Evolutionary conservation across 1,140 invertebrate genomes (phyloP).

Genomic region (Acyrthosiphon pisum): DNA sequence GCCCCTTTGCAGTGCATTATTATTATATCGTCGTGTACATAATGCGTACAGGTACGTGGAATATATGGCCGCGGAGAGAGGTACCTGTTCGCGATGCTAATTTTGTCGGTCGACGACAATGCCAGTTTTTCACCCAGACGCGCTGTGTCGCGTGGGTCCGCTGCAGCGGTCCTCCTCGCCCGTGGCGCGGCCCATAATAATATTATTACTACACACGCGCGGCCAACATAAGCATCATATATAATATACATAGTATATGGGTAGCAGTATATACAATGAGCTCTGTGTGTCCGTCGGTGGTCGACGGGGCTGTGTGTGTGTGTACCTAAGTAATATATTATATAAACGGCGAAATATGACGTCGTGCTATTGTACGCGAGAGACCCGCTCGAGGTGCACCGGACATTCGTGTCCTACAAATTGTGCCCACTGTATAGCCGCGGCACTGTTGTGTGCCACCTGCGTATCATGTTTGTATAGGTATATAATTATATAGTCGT

Average conservation of each 20-base stretch:
- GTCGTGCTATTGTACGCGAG: not conserved
- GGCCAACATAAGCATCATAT: not conserved
- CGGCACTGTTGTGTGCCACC: not conserved
- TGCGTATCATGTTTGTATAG: not conserved
- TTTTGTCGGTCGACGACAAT: constrained; percentile 2
- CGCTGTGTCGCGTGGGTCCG: not conserved
- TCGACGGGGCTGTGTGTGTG: not conserved
- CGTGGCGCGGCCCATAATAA: not conserved
- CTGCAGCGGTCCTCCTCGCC: not conserved
- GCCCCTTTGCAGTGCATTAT: not conserved
- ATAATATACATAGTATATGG: not conserved
- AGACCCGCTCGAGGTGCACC: not conserved
- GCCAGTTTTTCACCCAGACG: not conserved
- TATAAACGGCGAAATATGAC: not conserved
- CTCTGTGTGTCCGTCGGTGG: not conserved
- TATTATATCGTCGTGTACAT: not conserved
- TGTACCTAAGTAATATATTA: not conserved
- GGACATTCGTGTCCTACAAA: not conserved
- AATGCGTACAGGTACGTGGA: too few species aligned
- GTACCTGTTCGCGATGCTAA: constrained; percentile 43
- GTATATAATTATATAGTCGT: not conserved
- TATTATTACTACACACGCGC: not conserved
- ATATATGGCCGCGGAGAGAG: not conserved
- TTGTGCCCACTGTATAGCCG: not conserved
- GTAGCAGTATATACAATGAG: not conserved